A percentile compares a stretch with the other conserved stretches of the same genome.
Evolutionary conservation across 2,888 invertebrate species (phyloP).

Genomic region (Drosophila meridionalis): DNA sequence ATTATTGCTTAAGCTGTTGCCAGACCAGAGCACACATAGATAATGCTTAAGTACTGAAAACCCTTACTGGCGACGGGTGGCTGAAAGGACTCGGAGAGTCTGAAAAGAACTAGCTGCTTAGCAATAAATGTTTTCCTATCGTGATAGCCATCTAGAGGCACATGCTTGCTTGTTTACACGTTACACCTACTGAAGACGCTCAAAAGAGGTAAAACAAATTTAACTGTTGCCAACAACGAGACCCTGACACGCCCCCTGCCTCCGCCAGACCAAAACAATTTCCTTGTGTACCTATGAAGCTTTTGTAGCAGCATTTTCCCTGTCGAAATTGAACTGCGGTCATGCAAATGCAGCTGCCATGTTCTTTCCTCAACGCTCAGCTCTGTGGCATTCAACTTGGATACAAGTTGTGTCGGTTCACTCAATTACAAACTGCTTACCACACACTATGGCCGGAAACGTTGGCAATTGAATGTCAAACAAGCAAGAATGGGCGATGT

Average conservation of each 20-base stretch:
- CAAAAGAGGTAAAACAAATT: slow-evolving; percentile 6
- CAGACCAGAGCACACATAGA: not conserved
- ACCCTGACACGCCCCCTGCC: not conserved
- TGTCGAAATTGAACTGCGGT: slow-evolving; percentile 5
- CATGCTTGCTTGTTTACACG: not conserved
- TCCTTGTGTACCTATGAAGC: not conserved
- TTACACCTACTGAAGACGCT: not conserved
- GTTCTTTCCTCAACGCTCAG: slow-evolving; percentile 15
- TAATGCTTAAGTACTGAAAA: not conserved
- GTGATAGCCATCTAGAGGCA: not conserved
- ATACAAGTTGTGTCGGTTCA: slow-evolving; percentile 24
- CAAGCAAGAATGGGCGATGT: not conserved
- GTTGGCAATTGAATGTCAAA: slow-evolving; percentile 36
- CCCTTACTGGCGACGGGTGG: not conserved
- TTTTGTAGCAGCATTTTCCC: not conserved
- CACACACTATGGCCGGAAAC: slow-evolving; percentile 36
- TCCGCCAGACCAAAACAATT: slow-evolving; percentile 6
- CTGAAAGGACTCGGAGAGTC: not conserved
- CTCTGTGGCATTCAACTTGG: slow-evolving; percentile 24
- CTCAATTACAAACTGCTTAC: slow-evolving; percentile 65
- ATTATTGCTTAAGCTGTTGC: slow-evolving; percentile 15
- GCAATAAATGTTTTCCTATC: not conserved
- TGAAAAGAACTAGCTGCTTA: slow-evolving; percentile 4
- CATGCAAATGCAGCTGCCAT: slow-evolving; percentile 50
- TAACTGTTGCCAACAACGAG: not conserved